Evolutionary conservation across 2,888 invertebrate genomes (phyloP).

Genomic region (Polydesmus complanatus): DNA sequence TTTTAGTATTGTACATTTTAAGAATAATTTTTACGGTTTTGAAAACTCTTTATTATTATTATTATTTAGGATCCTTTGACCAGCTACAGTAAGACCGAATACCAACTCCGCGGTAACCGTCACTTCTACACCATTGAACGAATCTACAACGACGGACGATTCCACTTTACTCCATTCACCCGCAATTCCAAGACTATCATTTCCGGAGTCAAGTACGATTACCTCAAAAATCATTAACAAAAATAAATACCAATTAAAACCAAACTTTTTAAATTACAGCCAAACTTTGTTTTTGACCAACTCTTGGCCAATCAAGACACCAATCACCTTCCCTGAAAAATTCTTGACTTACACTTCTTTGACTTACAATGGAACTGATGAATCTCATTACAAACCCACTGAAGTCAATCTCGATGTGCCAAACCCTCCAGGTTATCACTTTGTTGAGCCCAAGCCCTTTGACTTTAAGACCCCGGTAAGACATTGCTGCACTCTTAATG

Average conservation of each 20-base stretch:
- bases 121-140: slow-evolving; percentile 14
- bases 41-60: neutral
- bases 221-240: neutral
- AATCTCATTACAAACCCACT: neutral
- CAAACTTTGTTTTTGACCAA: slow-evolving; percentile 10
- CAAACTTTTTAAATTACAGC: neutral
- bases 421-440: neutral
- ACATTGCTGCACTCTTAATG: too few species aligned
- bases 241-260: neutral
- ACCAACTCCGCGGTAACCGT: slow-evolving; percentile 14
- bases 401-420: slow-evolving; percentile 8
- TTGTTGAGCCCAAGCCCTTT: neutral
- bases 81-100: slow-evolving; percentile 3
- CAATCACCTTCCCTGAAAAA: slow-evolving; percentile 8
- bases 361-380: slow-evolving; percentile 6
- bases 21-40: neutral
- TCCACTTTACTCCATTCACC: slow-evolving; percentile 17
- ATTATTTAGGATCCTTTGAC: slow-evolving; percentile 9
- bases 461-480: neutral
- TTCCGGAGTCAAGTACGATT: slow-evolving; percentile 16
- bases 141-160: slow-evolving; percentile 11
- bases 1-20: too few species aligned
- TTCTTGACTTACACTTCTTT: slow-evolving; percentile 13
- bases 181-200: slow-evolving; percentile 13
- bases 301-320: slow-evolving; percentile 1